These are phyloP conservation scores for Sebastes elongatus DNA, from an alignment of 2,797 vertebrate species.

Conservation along the genomic window DNA sequence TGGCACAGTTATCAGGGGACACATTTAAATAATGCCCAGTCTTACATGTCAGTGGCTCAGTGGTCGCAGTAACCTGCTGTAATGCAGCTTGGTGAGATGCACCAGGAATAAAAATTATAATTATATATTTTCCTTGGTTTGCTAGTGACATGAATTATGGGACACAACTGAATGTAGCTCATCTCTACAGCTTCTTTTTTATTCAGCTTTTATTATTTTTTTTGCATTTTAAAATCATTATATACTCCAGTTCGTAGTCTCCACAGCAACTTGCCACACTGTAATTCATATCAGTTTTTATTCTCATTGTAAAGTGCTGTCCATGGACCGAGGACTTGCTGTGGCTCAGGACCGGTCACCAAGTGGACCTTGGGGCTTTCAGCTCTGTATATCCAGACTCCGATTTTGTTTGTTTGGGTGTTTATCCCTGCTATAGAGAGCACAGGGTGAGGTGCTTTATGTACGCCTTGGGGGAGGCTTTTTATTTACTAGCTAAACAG, in stretches of 20 bases:
- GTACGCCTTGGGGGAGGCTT: constrained; percentile 52
- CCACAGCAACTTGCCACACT: background rate
- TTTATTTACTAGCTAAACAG: constrained; percentile 11
- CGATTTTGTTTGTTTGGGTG: constrained; percentile 35
- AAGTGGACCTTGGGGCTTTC: constrained; percentile 19
- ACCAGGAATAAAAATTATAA: background rate
- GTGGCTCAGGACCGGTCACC: background rate
- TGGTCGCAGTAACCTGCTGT: background rate
- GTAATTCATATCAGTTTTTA: background rate
- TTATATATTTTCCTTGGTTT: background rate
- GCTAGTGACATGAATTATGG: background rate
- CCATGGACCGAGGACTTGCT: background rate
- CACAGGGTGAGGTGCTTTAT: constrained; percentile 48
- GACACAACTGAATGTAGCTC: background rate
- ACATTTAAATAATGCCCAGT: background rate
- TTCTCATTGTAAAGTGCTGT: background rate
- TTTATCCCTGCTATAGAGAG: constrained; percentile 26
- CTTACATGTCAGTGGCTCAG: background rate
- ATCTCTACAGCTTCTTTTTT: background rate
- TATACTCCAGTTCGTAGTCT: background rate
- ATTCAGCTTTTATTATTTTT: background rate
- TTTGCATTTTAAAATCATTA: background rate
- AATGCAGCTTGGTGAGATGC: background rate
- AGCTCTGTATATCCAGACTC: constrained; percentile 6
- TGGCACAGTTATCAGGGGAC: background rate